Conservation (phyloP, 2,888 invertebrate species). For the Ophioninae sp. region DNA sequence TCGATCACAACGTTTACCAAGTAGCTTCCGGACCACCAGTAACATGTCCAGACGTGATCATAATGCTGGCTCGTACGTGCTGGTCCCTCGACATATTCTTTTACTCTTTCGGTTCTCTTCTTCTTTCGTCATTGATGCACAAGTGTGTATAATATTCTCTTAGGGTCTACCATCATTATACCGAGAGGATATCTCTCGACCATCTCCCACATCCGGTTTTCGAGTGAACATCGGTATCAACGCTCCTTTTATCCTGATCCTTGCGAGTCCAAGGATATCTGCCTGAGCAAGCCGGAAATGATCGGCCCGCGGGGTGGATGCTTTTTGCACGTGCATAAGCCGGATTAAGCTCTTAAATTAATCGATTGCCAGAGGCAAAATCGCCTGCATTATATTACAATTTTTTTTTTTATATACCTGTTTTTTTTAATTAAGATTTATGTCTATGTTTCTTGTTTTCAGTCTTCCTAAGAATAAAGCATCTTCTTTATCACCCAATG, state of each 20-base stretch:
- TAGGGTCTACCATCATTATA: slow-evolving; percentile 13
- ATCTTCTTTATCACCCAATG: neutral
- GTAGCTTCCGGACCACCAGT: slow-evolving; percentile 59
- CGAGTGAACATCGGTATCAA: slow-evolving; percentile 20
- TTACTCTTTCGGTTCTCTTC: slow-evolving; percentile 27
- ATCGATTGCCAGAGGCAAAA: slow-evolving; percentile 14
- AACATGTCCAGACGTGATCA: slow-evolving; percentile 52
- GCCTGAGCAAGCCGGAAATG: slow-evolving; percentile 43
- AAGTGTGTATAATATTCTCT: slow-evolving; percentile 14
- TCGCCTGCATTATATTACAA: neutral
- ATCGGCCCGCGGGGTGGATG: slow-evolving; percentile 23
- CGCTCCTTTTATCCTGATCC: slow-evolving; percentile 16
- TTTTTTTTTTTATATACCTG: neutral
- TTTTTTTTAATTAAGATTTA: neutral
- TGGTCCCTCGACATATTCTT: slow-evolving; percentile 53
- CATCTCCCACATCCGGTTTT: slow-evolving; percentile 54
- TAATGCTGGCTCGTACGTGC: slow-evolving; percentile 57
- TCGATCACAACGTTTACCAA: slow-evolving; percentile 24
- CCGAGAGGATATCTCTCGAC: slow-evolving; percentile 26
- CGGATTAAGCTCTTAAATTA: slow-evolving; percentile 20
- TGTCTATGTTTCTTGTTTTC: neutral
- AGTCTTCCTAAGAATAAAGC: neutral
- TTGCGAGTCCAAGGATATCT: slow-evolving; percentile 33
- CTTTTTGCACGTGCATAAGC: slow-evolving; percentile 20
- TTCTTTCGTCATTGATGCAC: slow-evolving; percentile 5